Evolutionary conservation across 2,797 vertebrate genomes (phyloP).

Genomic region (Sphaeramia orbicularis): DNA sequence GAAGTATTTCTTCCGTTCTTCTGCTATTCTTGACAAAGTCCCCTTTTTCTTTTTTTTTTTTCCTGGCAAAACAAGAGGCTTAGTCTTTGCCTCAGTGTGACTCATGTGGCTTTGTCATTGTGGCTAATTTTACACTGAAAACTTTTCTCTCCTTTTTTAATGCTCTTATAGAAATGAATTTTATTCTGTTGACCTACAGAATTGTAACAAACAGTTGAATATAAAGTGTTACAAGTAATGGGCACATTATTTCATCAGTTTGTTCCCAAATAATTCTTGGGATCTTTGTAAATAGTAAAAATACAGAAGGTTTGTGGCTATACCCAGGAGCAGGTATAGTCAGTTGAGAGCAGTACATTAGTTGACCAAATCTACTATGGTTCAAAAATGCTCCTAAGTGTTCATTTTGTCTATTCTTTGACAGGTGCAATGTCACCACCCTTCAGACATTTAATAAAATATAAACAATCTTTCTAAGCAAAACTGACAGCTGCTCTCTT

Average conservation of each 20-base stretch:
- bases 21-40: conserved; percentile 1
- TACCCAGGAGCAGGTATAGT: background rate
- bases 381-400: background rate
- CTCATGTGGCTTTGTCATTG: conserved; percentile 36
- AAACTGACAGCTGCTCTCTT: conserved; percentile 1
- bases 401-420: background rate
- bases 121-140: conserved; percentile 37
- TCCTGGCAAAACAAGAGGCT: conserved; percentile 22
- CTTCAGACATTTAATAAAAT: background rate
- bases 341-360: background rate
- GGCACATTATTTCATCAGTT: background rate
- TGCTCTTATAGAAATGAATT: background rate
- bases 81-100: conserved; percentile 43
- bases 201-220: no score
- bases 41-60: conserved; percentile 4
- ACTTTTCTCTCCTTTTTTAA: conserved; percentile 23
- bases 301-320: background rate
- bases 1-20: background rate
- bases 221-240: no score
- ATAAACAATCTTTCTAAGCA: background rate
- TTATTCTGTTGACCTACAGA: conserved; percentile 8
- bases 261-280: background rate
- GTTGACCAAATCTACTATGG: background rate
- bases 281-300: background rate
- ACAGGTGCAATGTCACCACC: background rate